Evolutionary conservation across 2,113 vertebrate species (phyloP).

Genomic region (Brachirus orientalis): DNA sequence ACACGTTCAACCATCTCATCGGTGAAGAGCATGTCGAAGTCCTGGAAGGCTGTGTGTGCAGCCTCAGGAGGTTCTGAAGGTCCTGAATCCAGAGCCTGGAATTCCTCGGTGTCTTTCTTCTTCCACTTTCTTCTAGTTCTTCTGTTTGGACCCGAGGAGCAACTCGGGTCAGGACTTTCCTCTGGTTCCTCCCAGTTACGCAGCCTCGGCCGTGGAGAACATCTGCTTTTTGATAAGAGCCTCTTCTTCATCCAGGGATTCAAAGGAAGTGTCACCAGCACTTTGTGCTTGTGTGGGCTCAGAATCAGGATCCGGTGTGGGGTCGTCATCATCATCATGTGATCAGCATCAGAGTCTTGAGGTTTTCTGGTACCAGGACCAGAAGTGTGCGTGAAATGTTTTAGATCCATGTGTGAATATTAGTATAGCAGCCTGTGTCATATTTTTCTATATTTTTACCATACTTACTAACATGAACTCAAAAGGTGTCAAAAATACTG

Average conservation of each 20-base stretch:
- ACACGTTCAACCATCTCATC: slow-evolving; percentile 36
- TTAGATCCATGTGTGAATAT: no score
- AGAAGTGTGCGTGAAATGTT: neutral
- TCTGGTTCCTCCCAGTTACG: no score
- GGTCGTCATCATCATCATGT: neutral
- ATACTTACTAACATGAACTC: neutral
- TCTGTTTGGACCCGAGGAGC: neutral
- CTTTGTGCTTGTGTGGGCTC: neutral
- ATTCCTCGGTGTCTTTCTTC: neutral
- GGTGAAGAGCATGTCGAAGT: slow-evolving; percentile 17
- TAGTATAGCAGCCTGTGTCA: neutral
- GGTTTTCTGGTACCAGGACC: neutral
- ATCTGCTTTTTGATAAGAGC: neutral
- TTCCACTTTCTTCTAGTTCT: neutral
- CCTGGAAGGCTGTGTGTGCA: slow-evolving; percentile 35
- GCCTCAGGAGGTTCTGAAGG: slow-evolving; percentile 33
- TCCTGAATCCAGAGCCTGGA: slow-evolving; percentile 3
- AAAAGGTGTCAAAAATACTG: neutral
- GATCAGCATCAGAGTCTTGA: no score
- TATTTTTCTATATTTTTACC: no score
- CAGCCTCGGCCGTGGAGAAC: no score
- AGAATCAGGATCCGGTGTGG: neutral
- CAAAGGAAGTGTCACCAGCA: neutral
- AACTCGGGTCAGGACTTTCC: neutral
- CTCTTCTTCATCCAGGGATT: neutral